Base-by-base conservation (phyloP, 2,113 vertebrate genomes). In the Percina caprodes region DNA sequence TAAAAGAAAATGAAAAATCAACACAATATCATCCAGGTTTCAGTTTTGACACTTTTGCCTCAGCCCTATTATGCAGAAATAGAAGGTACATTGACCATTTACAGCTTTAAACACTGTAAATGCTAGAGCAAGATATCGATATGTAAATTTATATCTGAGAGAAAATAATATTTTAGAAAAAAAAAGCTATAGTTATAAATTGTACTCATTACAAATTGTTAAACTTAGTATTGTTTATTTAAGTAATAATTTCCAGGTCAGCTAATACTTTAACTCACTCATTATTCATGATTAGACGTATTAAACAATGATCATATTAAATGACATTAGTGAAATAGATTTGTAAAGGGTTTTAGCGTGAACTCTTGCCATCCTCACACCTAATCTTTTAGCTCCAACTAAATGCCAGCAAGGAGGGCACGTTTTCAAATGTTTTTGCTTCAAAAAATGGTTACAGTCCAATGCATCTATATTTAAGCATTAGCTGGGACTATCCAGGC, bases 181-280 rank as follows among this genome's bases (percentile, higher is more conserved):
- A n/a, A 52, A 58, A 58, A 58, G 30, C 30, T 33, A 30, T 3
- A 24, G 13, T 6, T 15, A 58, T 58, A 59, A 24, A 26, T 59
- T 15, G 2, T 54, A 1, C 26, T 11, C 8, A 30, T 66, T 16
- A 55, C 49, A 24, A 52, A 65, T 55, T 26, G 23, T 14, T 55
- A 10, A 10, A 66, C 49, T 55, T 21, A 15, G 13, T 9, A 46
- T 11, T 56, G 23, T 6, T 21, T 33, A 21, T 69, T 39, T 26
- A 52, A 69, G 49, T 19, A 21, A 35, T 58, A 5, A 67, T 21
- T 74, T 72, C 48, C 49, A 55, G 59, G 42, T 80, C 63, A 52
- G 26, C 16, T 16, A 16, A 16, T 21, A 7, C 26, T 0, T 0
- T 21, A 23, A 33, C 39, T 35, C 35, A 35, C 26, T 73, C 30